Evolutionary conservation across 2,797 vertebrate genomes (phyloP), one percentile per base, ranked within the genome.

Genomic region (Anableps anableps): DNA sequence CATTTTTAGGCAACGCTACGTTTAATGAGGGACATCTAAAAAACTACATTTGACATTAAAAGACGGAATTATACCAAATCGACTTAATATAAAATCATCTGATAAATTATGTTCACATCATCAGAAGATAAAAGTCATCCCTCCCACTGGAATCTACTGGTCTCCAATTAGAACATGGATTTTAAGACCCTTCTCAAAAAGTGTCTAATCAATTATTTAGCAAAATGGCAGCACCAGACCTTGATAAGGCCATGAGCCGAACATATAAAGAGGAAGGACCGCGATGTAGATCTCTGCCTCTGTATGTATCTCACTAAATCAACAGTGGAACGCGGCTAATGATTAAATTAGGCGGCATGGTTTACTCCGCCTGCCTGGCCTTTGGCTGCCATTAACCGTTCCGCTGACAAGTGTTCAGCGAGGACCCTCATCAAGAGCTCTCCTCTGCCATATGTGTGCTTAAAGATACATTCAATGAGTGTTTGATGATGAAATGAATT

Each of bases 161-260:
- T 96, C 95, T 96, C 96, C 95, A 96, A 96, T 96, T 96, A 96
- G 95, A 92, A 94, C 90, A 95, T 94, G 95, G 93, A 95, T 96
- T 93, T 95, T 94, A 95, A 95, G 41, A 93, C 93, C 94, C 90
- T 91, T 88, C 95, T 93, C 95, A 93, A 94, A 95, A 96, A 96
- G 94, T 96, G 95, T 95, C 96, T 95, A 91, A 96, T 96, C 94
- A 96, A 96, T 96, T 96, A 96, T 96, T 96, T 95, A 96, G 85
- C 91, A 92, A 96, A 93, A 96, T 96, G 94, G 94, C 94, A 94
- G 91, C 93, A 92, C 91, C 93, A 95, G 94, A 94, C 95, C 96
- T 95, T 95, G 95, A 95, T 93, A 92, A 94, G 93, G 91, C 91
- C 95, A 95, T 93, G 93, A 93, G 90, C 88, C 89, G 93, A 95